phyloP scores from a whole-genome alignment of 2,888 invertebrate species.

The Torymus texanus region DNA sequence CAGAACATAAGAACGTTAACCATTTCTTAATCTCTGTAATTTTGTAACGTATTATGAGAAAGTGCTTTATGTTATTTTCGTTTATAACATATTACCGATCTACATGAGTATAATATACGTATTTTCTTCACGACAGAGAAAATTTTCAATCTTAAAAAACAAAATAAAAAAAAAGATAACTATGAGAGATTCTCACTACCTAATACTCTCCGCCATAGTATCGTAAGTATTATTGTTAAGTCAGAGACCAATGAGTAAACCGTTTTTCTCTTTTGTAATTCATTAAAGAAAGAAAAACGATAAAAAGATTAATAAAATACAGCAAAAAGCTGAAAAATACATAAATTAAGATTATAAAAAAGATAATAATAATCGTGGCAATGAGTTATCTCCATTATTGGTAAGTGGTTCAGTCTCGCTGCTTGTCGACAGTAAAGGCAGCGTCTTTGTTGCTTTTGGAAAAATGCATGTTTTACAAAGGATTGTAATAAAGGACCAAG shows the following conservation, averaged over 20 bases:
- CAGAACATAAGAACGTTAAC: constrained; percentile 18
- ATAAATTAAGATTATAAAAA: constrained; percentile 30
- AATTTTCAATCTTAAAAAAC: constrained; percentile 24
- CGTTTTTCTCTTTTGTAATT: constrained; percentile 37
- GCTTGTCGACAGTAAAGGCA: constrained; percentile 40
- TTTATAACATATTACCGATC: no score
- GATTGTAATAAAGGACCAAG: no score
- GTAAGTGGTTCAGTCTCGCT: constrained; percentile 54
- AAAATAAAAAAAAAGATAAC: constrained; percentile 36
- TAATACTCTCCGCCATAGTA: constrained; percentile 43
- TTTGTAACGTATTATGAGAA: not conserved
- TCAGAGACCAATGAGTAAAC: constrained; percentile 51
- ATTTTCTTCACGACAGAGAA: constrained; percentile 12
- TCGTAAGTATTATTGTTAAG: constrained; percentile 51
- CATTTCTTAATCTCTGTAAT: not conserved
- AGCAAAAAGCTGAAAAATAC: constrained; percentile 37
- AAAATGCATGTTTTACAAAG: constrained; percentile 3
- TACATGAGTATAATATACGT: not conserved
- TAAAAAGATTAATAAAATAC: constrained; percentile 42
- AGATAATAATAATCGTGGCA: constrained; percentile 41
- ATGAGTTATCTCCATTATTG: constrained; percentile 41
- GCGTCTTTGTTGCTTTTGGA: constrained; percentile 24
- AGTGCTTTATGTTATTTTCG: not conserved
- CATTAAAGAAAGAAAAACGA: constrained; percentile 10
- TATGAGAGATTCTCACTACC: constrained; percentile 27